phyloP scores from a whole-genome alignment of 2,797 vertebrate genomes.

The Caiman crocodilus region DNA sequence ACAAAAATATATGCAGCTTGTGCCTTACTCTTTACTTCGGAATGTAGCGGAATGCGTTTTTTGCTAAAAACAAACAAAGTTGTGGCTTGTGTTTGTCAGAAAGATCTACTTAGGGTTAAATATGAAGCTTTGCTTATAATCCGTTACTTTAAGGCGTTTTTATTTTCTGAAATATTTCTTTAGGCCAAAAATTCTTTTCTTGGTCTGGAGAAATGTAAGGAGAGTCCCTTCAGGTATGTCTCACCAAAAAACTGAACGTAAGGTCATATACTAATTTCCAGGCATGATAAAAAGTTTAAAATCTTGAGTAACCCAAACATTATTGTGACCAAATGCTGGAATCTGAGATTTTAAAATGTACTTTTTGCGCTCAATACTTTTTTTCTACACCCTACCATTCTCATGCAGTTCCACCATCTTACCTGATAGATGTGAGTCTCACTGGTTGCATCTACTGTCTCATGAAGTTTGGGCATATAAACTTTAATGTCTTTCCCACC shows the following conservation, averaged over 20 bases:
- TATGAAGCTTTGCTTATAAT: neutral
- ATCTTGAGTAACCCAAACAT: neutral
- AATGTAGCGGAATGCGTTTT: neutral
- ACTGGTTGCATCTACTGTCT: constrained; percentile 96
- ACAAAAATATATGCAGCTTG: neutral
- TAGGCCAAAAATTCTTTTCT: neutral
- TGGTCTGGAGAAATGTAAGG: neutral
- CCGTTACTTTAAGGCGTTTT: neutral
- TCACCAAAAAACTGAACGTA: neutral
- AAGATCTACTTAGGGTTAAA: neutral
- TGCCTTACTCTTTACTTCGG: neutral
- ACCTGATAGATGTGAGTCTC: constrained; percentile 99
- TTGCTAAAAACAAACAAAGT: neutral
- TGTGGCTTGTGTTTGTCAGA: neutral
- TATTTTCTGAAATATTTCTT: neutral
- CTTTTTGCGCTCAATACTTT: neutral
- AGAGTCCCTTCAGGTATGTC: neutral
- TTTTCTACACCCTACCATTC: neutral
- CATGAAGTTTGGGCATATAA: constrained; percentile 96
- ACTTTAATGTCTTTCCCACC: constrained; percentile 98
- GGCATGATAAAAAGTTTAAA: neutral
- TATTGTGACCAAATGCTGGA: neutral
- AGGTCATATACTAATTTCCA: neutral
- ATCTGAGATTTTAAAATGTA: neutral
- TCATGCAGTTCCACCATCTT: neutral